Evolutionary conservation across 2,888 invertebrate species (phyloP).

Genomic region (Cerastis rubricosa): DNA sequence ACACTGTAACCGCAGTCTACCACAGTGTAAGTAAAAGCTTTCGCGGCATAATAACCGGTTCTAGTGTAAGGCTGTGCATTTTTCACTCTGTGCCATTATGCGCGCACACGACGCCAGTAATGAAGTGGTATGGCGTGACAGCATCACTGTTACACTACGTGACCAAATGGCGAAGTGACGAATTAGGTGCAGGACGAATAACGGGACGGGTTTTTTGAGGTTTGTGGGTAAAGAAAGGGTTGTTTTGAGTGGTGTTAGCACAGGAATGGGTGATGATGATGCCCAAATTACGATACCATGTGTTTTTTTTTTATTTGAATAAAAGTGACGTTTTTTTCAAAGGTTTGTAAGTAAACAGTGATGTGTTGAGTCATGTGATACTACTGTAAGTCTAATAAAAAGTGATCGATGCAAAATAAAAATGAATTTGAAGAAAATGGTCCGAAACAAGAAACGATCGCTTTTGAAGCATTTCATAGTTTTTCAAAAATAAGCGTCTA

Average conservation of each 20-base stretch:
- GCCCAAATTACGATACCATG: background rate
- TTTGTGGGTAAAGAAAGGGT: background rate
- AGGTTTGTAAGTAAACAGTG: background rate
- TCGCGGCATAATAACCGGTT: conserved; percentile 51
- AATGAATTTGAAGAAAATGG: background rate
- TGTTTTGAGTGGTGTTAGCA: background rate
- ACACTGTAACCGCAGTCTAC: conserved; percentile 33
- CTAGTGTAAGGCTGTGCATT: conserved; percentile 60
- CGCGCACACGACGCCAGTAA: conserved; percentile 66
- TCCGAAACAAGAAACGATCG: background rate
- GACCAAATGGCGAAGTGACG: conserved; percentile 61
- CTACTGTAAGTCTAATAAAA: too few species aligned
- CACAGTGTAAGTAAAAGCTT: conserved; percentile 60
- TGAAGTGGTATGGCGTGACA: conserved; percentile 66
- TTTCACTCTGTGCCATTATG: conserved; percentile 66
- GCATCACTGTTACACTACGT: conserved; percentile 63
- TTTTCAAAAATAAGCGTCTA: background rate
- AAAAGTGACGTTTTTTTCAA: background rate
- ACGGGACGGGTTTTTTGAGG: conserved; percentile 8
- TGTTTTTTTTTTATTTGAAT: background rate
- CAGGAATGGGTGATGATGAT: background rate
- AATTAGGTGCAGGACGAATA: conserved; percentile 54
- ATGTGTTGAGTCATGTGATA: background rate
- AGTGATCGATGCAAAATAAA: background rate
- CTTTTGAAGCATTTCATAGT: background rate